Base-by-base conservation (phyloP, 2,888 invertebrate species). In the Tinea trinotella region DNA sequence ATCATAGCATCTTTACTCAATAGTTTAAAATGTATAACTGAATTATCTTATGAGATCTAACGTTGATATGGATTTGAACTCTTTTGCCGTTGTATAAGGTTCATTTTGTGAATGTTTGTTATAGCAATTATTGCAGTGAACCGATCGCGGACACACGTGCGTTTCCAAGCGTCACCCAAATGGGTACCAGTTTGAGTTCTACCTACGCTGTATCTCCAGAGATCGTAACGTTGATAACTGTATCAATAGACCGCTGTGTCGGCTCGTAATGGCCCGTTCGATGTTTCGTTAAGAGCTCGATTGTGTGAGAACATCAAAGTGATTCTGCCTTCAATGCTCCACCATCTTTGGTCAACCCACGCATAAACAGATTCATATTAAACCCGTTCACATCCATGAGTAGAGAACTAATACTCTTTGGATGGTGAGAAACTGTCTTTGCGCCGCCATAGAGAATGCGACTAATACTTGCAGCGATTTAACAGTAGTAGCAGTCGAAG, bases 81-180 rank as follows among this genome's bases (percentile, higher is more conserved):
- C 40, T n/a, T 2, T 40, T 1, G n/a, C 40, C 13, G 6, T 40
- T 4, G 2, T 12, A 3, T 40, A 40, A 15, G 40, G 15, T 30
- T 30, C 4, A 30, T 30, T n/a, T n/a, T n/a, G 24, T 9, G 24
- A 46, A n/a, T 18, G 19, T 19, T 4, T 3, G 3, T 46, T 46
- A 19, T 9, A 1, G 13, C 19, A 17, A 46, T 44, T 13, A 36
- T 36, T 36, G 4, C 5, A 17, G 17, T 17, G 19, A 4, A 46
- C 3, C 10, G 46, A 46, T 19, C 17, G 46, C 17, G 19, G 65
- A 71, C 76, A 79, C 81, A 83, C 82, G 82, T 83, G 82, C 72
- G 79, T 75, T 74, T 71, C n/a, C 65, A 71, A 76, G 67, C 74
- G 74, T 78, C 77, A 74, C 72, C 80, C 74, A 76, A 81, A 78